phyloP scores from a whole-genome alignment of 2,113 vertebrate genomes.

The Cynopterus brachyotis region DNA sequence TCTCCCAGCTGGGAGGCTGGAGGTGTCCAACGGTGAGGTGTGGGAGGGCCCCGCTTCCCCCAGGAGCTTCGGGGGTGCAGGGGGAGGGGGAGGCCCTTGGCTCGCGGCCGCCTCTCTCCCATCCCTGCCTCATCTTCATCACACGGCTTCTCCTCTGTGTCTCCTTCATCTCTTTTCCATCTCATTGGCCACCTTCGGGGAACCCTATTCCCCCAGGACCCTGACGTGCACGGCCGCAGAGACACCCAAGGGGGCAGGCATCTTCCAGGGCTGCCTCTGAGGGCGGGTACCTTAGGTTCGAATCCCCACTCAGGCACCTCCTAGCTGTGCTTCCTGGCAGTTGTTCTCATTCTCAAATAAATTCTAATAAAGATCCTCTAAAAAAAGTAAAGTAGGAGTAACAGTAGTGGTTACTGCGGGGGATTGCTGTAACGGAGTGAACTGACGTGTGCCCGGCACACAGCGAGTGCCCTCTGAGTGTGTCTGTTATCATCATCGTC shows the following conservation, averaged over 20 bases:
- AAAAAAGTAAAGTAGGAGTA: neutral
- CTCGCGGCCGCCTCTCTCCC: rapidly evolving
- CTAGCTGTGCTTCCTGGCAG: neutral
- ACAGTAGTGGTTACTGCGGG: neutral
- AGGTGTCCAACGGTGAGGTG: neutral
- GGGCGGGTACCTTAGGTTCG: neutral
- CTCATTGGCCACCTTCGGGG: neutral
- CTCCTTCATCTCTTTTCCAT: neutral
- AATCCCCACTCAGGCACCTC: neutral
- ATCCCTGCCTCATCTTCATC: neutral
- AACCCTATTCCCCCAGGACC: neutral
- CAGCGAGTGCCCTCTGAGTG: neutral
- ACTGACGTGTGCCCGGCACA: neutral
- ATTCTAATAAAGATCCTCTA: too few species aligned
- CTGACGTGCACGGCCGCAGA: too few species aligned
- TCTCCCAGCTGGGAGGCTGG: neutral
- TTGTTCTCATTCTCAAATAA: too few species aligned
- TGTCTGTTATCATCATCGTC: neutral
- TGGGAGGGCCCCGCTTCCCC: rapidly evolving
- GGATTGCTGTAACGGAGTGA: neutral
- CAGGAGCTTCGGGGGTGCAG: rapidly evolving
- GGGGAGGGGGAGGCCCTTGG: too few species aligned
- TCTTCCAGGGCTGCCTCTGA: neutral
- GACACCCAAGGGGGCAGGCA: neutral
- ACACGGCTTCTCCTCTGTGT: neutral